Evolutionary conservation across 2,888 invertebrate species (phyloP).

Genomic region (Lithodes maja): DNA sequence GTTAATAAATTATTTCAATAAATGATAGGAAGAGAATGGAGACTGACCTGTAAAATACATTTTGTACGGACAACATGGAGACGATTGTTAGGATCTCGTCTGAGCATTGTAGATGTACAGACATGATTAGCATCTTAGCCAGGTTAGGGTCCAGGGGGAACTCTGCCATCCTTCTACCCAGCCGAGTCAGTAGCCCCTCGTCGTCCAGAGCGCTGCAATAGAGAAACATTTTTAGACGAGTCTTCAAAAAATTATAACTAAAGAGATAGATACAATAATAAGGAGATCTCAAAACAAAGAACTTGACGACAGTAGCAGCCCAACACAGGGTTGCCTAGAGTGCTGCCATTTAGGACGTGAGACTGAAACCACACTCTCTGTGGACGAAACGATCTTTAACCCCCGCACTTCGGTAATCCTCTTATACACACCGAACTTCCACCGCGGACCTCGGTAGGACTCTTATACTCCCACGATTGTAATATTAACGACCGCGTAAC

Average conservation of each 20-base stretch:
- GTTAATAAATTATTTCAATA: too few species aligned
- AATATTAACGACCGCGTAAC: too few species aligned
- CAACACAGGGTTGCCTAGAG: too few species aligned
- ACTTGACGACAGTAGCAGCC: too few species aligned
- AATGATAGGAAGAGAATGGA: not conserved
- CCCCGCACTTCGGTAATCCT: too few species aligned
- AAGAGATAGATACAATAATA: too few species aligned
- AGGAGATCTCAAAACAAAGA: too few species aligned
- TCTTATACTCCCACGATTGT: not conserved
- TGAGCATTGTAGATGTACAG: constrained; percentile 96
- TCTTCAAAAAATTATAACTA: not conserved
- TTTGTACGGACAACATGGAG: constrained; percentile 98
- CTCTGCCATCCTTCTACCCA: constrained; percentile 95
- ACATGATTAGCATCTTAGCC: constrained; percentile 99
- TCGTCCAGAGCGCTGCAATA: constrained; percentile 87
- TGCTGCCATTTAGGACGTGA: too few species aligned
- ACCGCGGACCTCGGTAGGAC: too few species aligned
- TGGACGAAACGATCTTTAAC: too few species aligned
- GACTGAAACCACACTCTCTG: too few species aligned
- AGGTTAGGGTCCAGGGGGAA: constrained; percentile 98
- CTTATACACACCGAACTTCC: too few species aligned
- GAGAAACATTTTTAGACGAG: not conserved
- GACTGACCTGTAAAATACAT: constrained; percentile 88
- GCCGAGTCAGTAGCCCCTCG: constrained; percentile 81
- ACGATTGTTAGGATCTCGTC: constrained; percentile 99